Evolutionary conservation across 2,113 vertebrate genomes (phyloP), one percentile per base, ranked within the genome.

Genomic region (Phalacrocorax aristotelis): DNA sequence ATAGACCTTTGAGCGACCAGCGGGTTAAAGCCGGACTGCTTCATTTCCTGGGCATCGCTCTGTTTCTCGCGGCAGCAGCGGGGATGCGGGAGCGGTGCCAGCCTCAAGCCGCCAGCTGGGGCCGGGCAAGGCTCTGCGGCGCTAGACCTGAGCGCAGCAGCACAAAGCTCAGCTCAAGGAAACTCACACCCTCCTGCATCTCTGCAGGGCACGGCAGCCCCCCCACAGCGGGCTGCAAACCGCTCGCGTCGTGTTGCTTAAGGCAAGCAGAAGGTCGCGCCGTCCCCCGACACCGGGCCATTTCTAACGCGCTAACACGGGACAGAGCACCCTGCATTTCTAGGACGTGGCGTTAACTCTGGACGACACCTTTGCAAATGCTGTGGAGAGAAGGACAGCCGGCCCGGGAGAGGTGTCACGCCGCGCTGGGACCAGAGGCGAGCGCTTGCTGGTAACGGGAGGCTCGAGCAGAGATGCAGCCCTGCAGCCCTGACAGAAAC

Each of bases 31-130:
- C 64, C 11, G 7, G 55, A 30, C 4, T 7, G 36, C 32, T 52
- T 8, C 6, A 0, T 15, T 46, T 27, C 48, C 34, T 1, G 15
- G 26, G 42, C 51, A 42, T 5, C 2, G 6, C 70, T 7, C 49
- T 5, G 49, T 16, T 17, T 22, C 36, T 15, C 5, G 4, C 4
- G 21, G 30, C 61, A 15, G 61, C n/a, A 27, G 61, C 25, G 6
- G 62, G 38, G 27, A 38, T 15, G 60, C 36, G 18, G 60, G 61
- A 62, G 61, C 25, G 16, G 57, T 9, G 57, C 57, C 57, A 15
- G 64, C 55, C 55, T 19, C 55, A 34, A 7, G 32, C 29, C 11
- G 29, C 29, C 54, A 30, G 54, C 54, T 11, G n/a, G 27, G 52
- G 52, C 52, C 52, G 9, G 61, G 61, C 36, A 3, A 44, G 40